Base-by-base conservation (phyloP, 2,797 vertebrate species). In the Hozukius guyotensis region DNA sequence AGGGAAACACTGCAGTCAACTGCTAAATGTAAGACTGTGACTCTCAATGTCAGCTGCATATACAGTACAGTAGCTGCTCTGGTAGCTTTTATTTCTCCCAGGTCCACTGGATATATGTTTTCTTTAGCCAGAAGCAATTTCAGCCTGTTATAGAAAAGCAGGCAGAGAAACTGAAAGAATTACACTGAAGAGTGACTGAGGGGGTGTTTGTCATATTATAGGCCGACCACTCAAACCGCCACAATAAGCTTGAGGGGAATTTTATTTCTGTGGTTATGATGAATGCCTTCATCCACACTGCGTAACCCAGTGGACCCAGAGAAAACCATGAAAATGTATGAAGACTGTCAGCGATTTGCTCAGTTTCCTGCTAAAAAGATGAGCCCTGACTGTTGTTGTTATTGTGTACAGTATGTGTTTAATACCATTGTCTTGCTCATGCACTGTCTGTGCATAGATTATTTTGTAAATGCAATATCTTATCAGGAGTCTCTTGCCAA, bases 221-320 rank as follows among this genome's bases (percentile, higher is more conserved):
- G 71, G 25, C 46, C 64, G 4, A 52, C 75, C 53, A 69, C 84
- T 87, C 81, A 82, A 84, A 68, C 73, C 74, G 38, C 82, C 68
- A 83, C 83, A 83, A 72, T 77, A 75, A 85, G 79, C 83, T 75
- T 71, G 61, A n/a, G 80, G 82, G 78, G 78, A 75, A 55, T 74
- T 88, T 77, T 91, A 83, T 89, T 86, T 83, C 80, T 88, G 71
- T 72, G n/a, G n/a, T 52, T 69, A n/a, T 92, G 90, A 93, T 88
- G 75, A 83, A 92, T 93, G 86, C 8, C 62, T 64, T 77, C 78
- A 34, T 83, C 52, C 59, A 24, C 46, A 27, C 78, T 61, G 68
- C 67, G 22, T 77, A 77, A 64, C 89, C 62, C 68, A 57, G 20
- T 24, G 36, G 63, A 73, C 69, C 72, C 42, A 78, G 62, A 67